These are phyloP conservation scores for Heliconius hermathena DNA, from an alignment of 1,140 invertebrate species.

Conservation along the genomic window DNA sequence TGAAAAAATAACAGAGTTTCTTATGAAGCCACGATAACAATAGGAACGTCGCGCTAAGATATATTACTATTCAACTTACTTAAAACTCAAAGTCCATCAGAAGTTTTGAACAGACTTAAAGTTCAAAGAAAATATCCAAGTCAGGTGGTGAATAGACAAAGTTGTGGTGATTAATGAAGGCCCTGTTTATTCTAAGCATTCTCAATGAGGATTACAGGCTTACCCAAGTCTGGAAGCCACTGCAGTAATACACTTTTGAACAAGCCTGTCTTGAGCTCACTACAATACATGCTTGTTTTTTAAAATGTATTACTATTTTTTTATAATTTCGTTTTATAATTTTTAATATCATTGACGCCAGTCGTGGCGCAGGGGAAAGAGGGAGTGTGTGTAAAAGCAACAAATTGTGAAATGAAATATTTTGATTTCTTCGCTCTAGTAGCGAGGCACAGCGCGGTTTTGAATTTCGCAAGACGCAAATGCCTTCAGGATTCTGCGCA, in stretches of 20 bases:
- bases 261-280: background rate
- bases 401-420: no score
- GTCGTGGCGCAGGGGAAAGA: no score
- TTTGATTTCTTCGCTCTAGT: no score
- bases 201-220: slow-evolving; percentile 68
- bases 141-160: slow-evolving; percentile 77
- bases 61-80: slow-evolving; percentile 80
- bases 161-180: slow-evolving; percentile 75
- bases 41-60: slow-evolving; percentile 54
- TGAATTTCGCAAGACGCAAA: no score
- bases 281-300: no score
- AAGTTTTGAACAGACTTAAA: slow-evolving; percentile 78
- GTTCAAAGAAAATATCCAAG: slow-evolving; percentile 79
- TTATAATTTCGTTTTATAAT: no score
- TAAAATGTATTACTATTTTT: no score
- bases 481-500: no score
- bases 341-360: no score
- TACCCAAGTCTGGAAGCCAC: slow-evolving; percentile 25
- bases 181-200: slow-evolving; percentile 61
- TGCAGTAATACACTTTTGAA: slow-evolving; percentile 1
- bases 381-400: no score
- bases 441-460: no score
- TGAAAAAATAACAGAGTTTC: background rate
- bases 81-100: slow-evolving; percentile 80
- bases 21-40: slow-evolving; percentile 38